These are phyloP conservation scores for Cynodonichthys magdalenae DNA, from an alignment of 2,797 vertebrate genomes.

Conservation along the genomic window DNA sequence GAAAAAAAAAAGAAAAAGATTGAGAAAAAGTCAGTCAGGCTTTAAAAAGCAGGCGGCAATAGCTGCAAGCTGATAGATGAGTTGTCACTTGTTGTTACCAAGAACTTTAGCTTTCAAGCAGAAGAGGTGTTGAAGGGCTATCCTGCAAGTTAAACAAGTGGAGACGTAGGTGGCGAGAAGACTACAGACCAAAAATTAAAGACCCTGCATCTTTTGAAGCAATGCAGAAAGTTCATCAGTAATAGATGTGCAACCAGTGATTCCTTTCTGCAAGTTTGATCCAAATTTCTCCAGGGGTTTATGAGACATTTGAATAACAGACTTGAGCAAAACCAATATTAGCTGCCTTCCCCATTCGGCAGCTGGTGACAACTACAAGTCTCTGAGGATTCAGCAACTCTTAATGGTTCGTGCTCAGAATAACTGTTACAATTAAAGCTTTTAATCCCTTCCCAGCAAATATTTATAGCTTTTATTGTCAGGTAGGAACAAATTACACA, in stretches of 20 bases:
- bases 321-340: not conserved
- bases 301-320: not conserved
- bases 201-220: too few relatives aligned
- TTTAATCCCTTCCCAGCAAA: slow-evolving; percentile 2
- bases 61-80: slow-evolving; percentile 62
- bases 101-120: slow-evolving; percentile 38
- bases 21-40: slow-evolving; percentile 46
- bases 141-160: slow-evolving; percentile 27
- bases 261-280: too few relatives aligned
- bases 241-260: too few relatives aligned
- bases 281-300: too few relatives aligned
- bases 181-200: slow-evolving; percentile 3
- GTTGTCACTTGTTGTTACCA: slow-evolving; percentile 54
- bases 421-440: slow-evolving; percentile 1
- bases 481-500: not conserved
- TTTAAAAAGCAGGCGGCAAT: slow-evolving; percentile 52
- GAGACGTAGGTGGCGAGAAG: slow-evolving; percentile 5
- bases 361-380: too few relatives aligned
- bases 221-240: too few relatives aligned
- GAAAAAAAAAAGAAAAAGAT: slow-evolving; percentile 22
- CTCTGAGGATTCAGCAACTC: too few relatives aligned
- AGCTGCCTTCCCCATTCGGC: too few relatives aligned
- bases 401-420: not conserved
- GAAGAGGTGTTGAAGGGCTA: slow-evolving; percentile 32
- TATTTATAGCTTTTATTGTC: not conserved